Conservation (phyloP, 2,113 vertebrate genomes). For the Aphyosemion australe region DNA sequence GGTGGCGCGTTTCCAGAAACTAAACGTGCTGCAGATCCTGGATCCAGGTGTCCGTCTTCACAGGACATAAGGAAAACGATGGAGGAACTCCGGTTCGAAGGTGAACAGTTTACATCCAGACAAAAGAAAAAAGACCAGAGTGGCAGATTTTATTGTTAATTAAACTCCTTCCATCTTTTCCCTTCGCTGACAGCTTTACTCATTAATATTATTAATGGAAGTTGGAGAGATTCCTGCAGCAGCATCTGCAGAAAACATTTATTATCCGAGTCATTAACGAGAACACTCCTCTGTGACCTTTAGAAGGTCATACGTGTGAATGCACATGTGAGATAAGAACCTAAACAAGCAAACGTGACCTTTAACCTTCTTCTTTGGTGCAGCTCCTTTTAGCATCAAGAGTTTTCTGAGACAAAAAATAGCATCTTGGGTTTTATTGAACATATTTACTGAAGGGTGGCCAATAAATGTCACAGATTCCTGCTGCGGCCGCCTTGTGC, state of each 20-base stretch:
- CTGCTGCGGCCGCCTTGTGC: neutral
- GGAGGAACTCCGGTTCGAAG: neutral
- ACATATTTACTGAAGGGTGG: constrained; percentile 11
- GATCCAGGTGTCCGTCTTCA: no score
- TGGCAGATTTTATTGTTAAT: neutral
- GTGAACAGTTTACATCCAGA: neutral
- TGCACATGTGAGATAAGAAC: neutral
- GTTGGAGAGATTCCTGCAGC: neutral
- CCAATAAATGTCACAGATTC: constrained; percentile 12
- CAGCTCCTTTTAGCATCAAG: neutral
- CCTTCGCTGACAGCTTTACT: neutral
- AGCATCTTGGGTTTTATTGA: neutral
- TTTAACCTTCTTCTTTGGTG: constrained; percentile 11
- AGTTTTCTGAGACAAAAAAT: neutral
- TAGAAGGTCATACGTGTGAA: neutral
- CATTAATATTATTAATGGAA: neutral
- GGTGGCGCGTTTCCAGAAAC: no score
- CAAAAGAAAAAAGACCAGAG: no score
- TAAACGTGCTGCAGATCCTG: no score
- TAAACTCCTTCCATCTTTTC: neutral
- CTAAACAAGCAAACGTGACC: neutral
- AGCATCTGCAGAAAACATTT: neutral
- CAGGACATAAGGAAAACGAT: neutral
- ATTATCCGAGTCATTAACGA: neutral
- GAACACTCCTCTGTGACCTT: neutral